Base-by-base conservation (phyloP, 2,888 invertebrate species). In the Merodon equestris region DNA sequence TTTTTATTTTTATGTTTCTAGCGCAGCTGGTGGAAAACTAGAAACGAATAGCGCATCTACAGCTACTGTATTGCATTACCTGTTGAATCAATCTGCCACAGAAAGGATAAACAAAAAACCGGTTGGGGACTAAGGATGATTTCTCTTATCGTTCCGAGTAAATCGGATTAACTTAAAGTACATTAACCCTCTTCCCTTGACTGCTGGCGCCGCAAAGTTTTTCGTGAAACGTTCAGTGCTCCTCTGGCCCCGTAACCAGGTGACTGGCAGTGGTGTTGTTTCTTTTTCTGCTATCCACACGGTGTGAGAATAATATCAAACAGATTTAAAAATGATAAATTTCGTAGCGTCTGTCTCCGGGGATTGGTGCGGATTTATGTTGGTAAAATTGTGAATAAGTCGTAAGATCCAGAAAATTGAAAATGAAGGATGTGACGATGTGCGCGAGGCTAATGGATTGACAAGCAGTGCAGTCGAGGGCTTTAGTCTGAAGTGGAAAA, bases 251-350 rank as follows among this genome's bases (percentile, higher is more conserved):
- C n/a, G n/a, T n/a, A n/a, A n/a, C n/a, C 27, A 27, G 14, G 40
- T 44, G 27, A 13, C 67, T 67, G 47, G 57, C 7, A 7, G 27
- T 27, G 27, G 27, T 7, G 27, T 27, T 27, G 27, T 27, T 27
- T 27, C 27, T 27, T 27, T 27, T 7, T 27, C 7, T 27, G 27
- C 27, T 7, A 27, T 27, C 27, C 27, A 27, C 7, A 7, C 7
- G 27, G 64, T 67, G 73, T 73, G 67, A 61, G 64, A 77, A 73
- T 67, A 63, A 77, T 77, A 73, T 77, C 77, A 73, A 77, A 73
- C 73, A 77, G 77, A 77, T 77, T 77, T 77, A 63, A 77, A 77
- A 73, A 77, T 77, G 77, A 77, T 77, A 73, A 73, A 77, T 77
- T 77, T 73, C 57, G 47, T 68, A 63, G 63, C 72, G 77, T 77